Percentiles rank a stretch among this genome's conserved stretches.
phyloP scores from a whole-genome alignment of 2,113 vertebrate genomes.

The Balaenoptera acutorostrata region DNA sequence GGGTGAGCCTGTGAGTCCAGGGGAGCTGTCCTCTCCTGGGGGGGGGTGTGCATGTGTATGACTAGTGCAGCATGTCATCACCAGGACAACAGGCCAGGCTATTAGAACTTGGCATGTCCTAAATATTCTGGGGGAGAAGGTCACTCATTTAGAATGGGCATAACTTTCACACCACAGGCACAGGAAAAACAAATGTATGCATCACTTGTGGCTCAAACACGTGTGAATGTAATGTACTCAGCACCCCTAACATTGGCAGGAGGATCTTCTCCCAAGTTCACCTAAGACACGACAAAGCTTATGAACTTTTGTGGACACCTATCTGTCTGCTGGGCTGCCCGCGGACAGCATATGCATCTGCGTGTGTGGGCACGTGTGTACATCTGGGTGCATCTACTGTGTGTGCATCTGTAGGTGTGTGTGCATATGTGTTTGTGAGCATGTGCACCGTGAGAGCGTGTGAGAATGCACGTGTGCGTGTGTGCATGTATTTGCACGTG shows the following conservation, averaged over 20 bases:
- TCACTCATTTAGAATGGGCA: not conserved
- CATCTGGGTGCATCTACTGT: not conserved
- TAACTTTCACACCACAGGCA: not conserved
- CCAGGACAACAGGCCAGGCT: not conserved
- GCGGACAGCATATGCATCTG: not conserved
- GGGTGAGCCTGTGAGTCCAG: not conserved
- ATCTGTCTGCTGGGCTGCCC: not conserved
- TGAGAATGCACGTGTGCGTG: not conserved
- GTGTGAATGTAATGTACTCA: not conserved
- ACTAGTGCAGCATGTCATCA: not conserved
- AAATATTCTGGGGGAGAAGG: not conserved
- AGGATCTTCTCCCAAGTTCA: not conserved
- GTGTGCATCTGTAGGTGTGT: not conserved
- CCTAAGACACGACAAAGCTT: not conserved
- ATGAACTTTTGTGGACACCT: not conserved
- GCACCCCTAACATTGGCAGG: not conserved
- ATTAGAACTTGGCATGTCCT: not conserved
- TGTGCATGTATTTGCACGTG: not conserved
- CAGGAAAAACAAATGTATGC: not conserved
- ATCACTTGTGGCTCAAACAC: not conserved
- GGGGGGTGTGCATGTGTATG: not conserved
- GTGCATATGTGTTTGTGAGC: not conserved
- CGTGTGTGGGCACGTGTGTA: not conserved
- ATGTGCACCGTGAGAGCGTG: accelerated
- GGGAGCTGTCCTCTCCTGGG: not conserved